Evolutionary conservation across 2,888 invertebrate genomes (phyloP).

Genomic region (Ormyrus pomaceus): DNA sequence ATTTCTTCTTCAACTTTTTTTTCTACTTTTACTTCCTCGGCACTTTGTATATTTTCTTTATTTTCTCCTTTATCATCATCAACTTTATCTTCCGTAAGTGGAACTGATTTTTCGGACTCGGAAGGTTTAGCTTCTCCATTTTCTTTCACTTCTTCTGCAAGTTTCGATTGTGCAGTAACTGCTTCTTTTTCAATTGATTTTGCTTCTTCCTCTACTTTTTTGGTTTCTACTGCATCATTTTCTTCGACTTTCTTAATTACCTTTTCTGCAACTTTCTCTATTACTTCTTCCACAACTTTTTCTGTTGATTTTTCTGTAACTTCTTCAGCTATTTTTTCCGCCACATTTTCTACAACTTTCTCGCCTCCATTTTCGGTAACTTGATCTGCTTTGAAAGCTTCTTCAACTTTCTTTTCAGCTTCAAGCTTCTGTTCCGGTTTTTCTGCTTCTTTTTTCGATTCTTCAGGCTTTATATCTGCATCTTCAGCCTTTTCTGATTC

Average conservation of each 20-base stretch:
- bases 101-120: conserved; percentile 39
- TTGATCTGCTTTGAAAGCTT: conserved; percentile 27
- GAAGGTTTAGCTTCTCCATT: conserved; percentile 20
- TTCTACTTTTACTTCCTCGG: conserved; percentile 40
- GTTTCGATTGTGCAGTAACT: conserved; percentile 40
- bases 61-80: conserved; percentile 40
- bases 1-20: conserved; percentile 43
- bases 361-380: conserved; percentile 50
- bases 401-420: conserved; percentile 58
- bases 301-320: conserved; percentile 66
- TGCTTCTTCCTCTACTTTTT: conserved; percentile 54
- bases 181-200: conserved; percentile 55
- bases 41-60: conserved; percentile 45
- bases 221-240: conserved; percentile 47
- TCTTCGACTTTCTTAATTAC: not conserved
- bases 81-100: conserved; percentile 41
- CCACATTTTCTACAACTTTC: conserved; percentile 51
- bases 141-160: conserved; percentile 51
- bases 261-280: conserved; percentile 45
- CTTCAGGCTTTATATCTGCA: conserved; percentile 34
- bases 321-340: conserved; percentile 51
- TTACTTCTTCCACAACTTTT: conserved; percentile 56
- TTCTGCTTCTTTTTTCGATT: conserved; percentile 35
- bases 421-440: conserved; percentile 54
- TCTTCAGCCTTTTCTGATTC: conserved; percentile 46